phyloP scores from a whole-genome alignment of 35 echinoderm and acorn worm genomes.

The Apostichopus japonicus region DNA sequence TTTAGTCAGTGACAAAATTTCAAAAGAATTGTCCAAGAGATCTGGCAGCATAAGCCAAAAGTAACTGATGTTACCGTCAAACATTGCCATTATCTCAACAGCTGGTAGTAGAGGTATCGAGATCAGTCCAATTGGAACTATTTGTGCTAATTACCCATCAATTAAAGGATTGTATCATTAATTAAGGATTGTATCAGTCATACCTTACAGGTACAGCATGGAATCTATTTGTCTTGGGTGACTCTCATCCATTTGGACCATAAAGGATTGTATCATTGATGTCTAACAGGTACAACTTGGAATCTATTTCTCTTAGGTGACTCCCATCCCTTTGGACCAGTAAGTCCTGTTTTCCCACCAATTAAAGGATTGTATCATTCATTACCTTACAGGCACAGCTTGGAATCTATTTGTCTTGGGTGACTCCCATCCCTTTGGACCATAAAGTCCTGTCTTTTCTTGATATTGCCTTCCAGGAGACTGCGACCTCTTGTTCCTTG shows the following conservation, averaged over 20 bases:
- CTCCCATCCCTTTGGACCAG: too few species aligned
- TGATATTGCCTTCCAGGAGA: constrained; percentile 85
- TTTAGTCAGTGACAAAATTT: too few species aligned
- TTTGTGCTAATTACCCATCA: too few species aligned
- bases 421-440: constrained; percentile 70
- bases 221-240: constrained; percentile 42
- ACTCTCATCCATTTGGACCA: constrained; percentile 69
- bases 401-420: constrained; percentile 48
- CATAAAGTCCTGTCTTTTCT: constrained; percentile 76
- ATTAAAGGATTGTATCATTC: neutral
- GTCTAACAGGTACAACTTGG: constrained; percentile 72
- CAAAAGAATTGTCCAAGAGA: too few species aligned
- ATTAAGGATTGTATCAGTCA: too few species aligned
- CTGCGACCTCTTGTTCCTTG: constrained; percentile 69
- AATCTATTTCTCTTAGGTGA: constrained; percentile 42
- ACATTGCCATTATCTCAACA: too few species aligned
- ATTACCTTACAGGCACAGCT: constrained; percentile 79
- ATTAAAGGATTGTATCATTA: too few species aligned
- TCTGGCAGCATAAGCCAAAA: too few species aligned
- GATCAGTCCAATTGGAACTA: too few species aligned
- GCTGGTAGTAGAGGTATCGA: too few species aligned
- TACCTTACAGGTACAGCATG: constrained; percentile 80
- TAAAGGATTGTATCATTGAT: constrained; percentile 30
- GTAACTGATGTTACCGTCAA: too few species aligned
- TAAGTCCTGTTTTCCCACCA: too few species aligned